Percentiles rank a stretch among this genome's conserved stretches.
phyloP scores from a whole-genome alignment of 2,888 invertebrate genomes.

The Mesorhabditis sp. region DNA sequence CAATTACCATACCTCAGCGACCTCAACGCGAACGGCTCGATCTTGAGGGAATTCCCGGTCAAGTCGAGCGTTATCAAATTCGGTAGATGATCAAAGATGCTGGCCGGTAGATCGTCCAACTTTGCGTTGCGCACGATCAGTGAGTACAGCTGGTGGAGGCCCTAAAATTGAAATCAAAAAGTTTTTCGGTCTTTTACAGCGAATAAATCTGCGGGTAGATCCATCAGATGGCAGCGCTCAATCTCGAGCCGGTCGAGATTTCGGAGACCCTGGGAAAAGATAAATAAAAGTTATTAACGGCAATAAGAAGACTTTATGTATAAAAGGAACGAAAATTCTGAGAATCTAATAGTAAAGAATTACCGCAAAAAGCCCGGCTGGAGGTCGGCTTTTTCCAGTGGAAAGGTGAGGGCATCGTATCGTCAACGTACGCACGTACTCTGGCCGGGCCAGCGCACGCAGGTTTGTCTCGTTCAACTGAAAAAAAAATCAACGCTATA shows the following conservation, averaged over 20 bases:
- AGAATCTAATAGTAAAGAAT: background rate
- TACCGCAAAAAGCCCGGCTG: slow-evolving; percentile 35
- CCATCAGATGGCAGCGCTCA: slow-evolving; percentile 37
- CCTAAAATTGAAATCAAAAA: slow-evolving; percentile 21
- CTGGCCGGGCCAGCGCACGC: slow-evolving; percentile 29
- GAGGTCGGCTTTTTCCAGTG: slow-evolving; percentile 29
- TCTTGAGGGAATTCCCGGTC: slow-evolving; percentile 38
- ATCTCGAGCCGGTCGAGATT: slow-evolving; percentile 43
- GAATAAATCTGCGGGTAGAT: slow-evolving; percentile 32
- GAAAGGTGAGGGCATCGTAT: slow-evolving; percentile 44
- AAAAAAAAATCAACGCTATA: slow-evolving; percentile 17
- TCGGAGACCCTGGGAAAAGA: slow-evolving; percentile 26
- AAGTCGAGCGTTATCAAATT: slow-evolving; percentile 47
- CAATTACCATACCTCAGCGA: slow-evolving; percentile 23
- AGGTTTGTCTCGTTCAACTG: slow-evolving; percentile 40
- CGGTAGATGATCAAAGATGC: slow-evolving; percentile 34
- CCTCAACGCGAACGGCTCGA: slow-evolving; percentile 36
- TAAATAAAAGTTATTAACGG: background rate
- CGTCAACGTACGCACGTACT: slow-evolving; percentile 42
- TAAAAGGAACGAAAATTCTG: background rate
- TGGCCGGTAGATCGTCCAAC: slow-evolving; percentile 32
- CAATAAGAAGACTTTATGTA: background rate
- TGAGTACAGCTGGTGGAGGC: slow-evolving; percentile 39
- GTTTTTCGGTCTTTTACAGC: slow-evolving; percentile 17
- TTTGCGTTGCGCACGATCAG: slow-evolving; percentile 41